Conservation (phyloP, 2,888 invertebrate species). For the Phragmatobia fuliginosa region DNA sequence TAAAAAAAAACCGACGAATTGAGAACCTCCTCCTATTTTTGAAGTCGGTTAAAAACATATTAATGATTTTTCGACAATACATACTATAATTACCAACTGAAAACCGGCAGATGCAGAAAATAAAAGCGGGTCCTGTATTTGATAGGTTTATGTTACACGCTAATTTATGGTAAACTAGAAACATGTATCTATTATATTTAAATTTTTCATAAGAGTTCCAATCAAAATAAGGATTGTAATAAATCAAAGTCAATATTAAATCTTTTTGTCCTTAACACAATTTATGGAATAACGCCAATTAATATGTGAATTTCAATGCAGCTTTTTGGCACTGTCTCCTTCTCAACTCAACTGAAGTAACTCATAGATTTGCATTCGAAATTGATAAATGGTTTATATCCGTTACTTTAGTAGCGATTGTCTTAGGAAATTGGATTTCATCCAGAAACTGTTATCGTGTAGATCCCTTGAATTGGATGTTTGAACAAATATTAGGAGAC, state of each 20-base stretch:
- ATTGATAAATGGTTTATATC: conserved; percentile 51
- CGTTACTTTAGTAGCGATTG: conserved; percentile 19
- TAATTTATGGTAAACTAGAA: no score
- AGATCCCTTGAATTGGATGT: not conserved
- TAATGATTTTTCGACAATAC: no score
- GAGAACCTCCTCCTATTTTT: no score
- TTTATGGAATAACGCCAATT: conserved; percentile 46
- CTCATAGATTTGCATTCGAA: conserved; percentile 49
- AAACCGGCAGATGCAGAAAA: no score
- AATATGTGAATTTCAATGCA: conserved; percentile 29
- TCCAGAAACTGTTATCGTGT: conserved; percentile 24
- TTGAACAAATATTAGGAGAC: conserved; percentile 1
- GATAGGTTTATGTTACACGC: no score
- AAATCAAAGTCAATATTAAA: conserved; percentile 6
- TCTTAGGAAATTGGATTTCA: conserved; percentile 49
- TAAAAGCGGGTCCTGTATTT: no score
- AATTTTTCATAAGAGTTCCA: conserved; percentile 6
- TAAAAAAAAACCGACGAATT: no score
- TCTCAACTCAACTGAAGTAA: conserved; percentile 30
- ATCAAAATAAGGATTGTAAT: conserved; percentile 11
- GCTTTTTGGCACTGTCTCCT: conserved; percentile 41
- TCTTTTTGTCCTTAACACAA: conserved; percentile 15
- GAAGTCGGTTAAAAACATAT: no score
- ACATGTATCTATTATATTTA: no score
- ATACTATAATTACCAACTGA: no score